Evolutionary conservation across 2,888 invertebrate species (phyloP).

Genomic region (Resseliella maxima): DNA sequence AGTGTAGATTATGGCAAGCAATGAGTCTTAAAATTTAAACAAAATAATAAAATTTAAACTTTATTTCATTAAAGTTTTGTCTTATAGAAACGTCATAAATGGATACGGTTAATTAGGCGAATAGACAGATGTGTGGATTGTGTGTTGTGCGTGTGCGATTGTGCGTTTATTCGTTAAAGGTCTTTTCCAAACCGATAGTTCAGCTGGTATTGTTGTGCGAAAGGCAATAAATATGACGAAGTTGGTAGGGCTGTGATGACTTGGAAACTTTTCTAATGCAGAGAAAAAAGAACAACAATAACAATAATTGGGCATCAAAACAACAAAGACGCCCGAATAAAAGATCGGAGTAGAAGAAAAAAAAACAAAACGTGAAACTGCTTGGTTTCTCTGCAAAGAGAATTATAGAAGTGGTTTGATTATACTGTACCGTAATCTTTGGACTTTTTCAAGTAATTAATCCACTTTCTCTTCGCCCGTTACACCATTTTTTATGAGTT

Average conservation of each 20-base stretch:
- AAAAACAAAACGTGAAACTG: no score
- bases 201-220: not conserved
- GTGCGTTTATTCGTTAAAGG: not conserved
- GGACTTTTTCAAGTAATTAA: slow-evolving; percentile 27
- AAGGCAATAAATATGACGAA: slow-evolving; percentile 38
- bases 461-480: not conserved
- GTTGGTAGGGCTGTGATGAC: not conserved
- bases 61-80: slow-evolving; percentile 55
- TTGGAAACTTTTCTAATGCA: not conserved
- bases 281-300: not conserved
- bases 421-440: slow-evolving; percentile 17
- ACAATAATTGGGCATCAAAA: slow-evolving; percentile 18
- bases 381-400: no score
- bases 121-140: slow-evolving; percentile 43
- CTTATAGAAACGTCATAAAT: slow-evolving; percentile 10
- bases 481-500: slow-evolving; percentile 20
- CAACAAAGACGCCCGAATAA: not conserved
- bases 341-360: not conserved
- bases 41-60: slow-evolving; percentile 55
- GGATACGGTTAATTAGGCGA: slow-evolving; percentile 50
- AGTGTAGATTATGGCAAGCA: slow-evolving; percentile 41
- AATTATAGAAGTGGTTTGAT: not conserved
- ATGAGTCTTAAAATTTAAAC: slow-evolving; percentile 49
- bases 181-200: not conserved
- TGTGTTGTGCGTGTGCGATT: not conserved